Base-by-base conservation (phyloP, 2,888 invertebrate genomes). In the Thymelicus acteon region DNA sequence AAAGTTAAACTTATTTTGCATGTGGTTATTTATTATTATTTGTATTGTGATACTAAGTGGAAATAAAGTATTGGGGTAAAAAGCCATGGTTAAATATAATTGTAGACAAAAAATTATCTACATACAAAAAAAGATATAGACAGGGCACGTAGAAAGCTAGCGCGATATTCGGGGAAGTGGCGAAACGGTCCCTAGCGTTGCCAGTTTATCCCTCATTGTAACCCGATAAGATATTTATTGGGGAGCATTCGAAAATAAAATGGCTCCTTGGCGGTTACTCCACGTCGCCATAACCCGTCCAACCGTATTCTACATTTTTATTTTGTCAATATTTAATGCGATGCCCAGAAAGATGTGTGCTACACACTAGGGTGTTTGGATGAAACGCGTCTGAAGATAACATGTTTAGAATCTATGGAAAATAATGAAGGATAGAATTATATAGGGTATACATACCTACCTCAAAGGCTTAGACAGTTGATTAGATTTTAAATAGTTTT, bases 211-310 rank as follows among this genome's bases (percentile, higher is more conserved):
- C 87, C 86, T 87, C 85, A 91, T 90, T 91, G 92, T 92, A 93
- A 92, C 91, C 85, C 86, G 91, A 92, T 93, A 93, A 92, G 87
- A 90, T 93, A 93, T 93, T 92, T 93, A 93, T 92, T 91, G 92
- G 88, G 85, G 83, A 90, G 86, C 89, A 86, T 91, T 89, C 79
- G 85, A 86, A 90, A 90, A 91, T 88, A 87, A 89, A 89, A 91
- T 86, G 85, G 87, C 89, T 88, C 89, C 91, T 87, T 81, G 85
- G 88, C 85, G 88, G 88, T 81, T 86, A 84, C 79, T 78, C 80
- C 84, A 80, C 85, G 83, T 86, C 85, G 85, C 85, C 84, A 82
- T 87, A 87, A 89, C 88, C 80, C 83, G 91, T 90, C 88, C 87
- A 81, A 80, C 80, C 84, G 82, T 83, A 88, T 92, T 92, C 86